Base-by-base conservation (phyloP, 2,888 invertebrate species). In the Apodemia mormo region DNA sequence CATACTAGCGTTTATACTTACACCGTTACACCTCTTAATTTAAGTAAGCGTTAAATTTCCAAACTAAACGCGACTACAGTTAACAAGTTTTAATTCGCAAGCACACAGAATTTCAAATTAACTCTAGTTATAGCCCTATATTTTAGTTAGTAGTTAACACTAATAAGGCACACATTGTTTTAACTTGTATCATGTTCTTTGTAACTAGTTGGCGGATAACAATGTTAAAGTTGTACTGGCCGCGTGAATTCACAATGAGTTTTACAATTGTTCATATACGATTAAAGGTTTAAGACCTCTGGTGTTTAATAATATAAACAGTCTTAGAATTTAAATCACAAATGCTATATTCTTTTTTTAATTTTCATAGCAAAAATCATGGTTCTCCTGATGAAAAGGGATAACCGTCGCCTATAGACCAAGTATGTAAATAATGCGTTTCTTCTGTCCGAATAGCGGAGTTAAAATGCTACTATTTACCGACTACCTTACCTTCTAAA, bases 31-130 rank as follows among this genome's bases (percentile, higher is more conserved):
- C 58, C 49, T 65, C 22, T 40, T 49, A 49, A 68, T 61, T 56
- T 56, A 65, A 45, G n/a, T 10, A 45, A 49, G 33, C 52, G 68
- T 68, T 43, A 65, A 64, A 68, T 68, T 30, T 30, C 58, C 33
- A 52, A 68, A 65, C 68, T 61, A 37, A 40, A 56, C 45, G 58
- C 68, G 76, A 78, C 79, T 65, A 4, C 49, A 49, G 40, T 65
- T 82, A 79, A 76, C 73, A 79, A 81, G 78, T 83, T 82, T 79
- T 80, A 78, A 77, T 79, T 78, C 78, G 76, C 71, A 75, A 76
- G 74, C 77, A 74, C 72, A 43, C 70, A 71, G 78, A 78, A 80
- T 81, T 77, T 72, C 71, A 75, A 82, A 81, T 80, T 75, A 65
- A 49, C 30, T 64, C 45, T 61, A 29, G 68, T 68, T 61, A 64